phyloP scores from a whole-genome alignment of 2,113 vertebrate species.

The Psilopsiagon aymara region DNA sequence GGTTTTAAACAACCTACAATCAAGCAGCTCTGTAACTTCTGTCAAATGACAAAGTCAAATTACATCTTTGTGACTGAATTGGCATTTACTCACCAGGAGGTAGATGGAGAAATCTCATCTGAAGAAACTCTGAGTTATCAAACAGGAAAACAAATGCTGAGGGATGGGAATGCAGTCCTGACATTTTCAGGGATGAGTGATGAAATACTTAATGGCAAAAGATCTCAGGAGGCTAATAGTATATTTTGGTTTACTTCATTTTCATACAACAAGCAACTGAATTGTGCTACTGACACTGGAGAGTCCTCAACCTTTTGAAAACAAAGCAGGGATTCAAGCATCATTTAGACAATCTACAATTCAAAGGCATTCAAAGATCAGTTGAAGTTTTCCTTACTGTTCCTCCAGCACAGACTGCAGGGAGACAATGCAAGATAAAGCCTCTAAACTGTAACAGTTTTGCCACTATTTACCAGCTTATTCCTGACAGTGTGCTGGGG shows the following conservation, averaged over 20 bases:
- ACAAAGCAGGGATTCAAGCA: not conserved
- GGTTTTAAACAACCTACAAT: slow-evolving; percentile 30
- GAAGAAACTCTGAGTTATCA: not conserved
- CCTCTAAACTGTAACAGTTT: not conserved
- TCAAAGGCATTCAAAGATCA: not conserved
- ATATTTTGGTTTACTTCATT: not conserved
- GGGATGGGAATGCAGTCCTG: not conserved
- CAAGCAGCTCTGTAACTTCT: slow-evolving; percentile 30
- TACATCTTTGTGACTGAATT: slow-evolving; percentile 21
- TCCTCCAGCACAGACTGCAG: not conserved
- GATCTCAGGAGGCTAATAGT: not conserved
- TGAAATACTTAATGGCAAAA: not conserved
- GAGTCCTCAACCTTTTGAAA: not conserved
- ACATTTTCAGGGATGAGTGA: not conserved
- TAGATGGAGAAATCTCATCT: not conserved
- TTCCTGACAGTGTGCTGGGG: not conserved
- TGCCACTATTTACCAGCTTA: not conserved
- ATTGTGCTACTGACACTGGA: not conserved
- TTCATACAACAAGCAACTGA: not conserved
- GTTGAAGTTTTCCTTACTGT: not conserved
- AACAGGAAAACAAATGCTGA: not conserved
- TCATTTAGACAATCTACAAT: not conserved
- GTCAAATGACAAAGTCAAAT: slow-evolving; percentile 39
- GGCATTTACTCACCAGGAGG: slow-evolving; percentile 50
- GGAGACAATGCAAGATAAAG: not conserved